phyloP scores from a whole-genome alignment of 2,888 invertebrate species.

The Drosophila algonquin region DNA sequence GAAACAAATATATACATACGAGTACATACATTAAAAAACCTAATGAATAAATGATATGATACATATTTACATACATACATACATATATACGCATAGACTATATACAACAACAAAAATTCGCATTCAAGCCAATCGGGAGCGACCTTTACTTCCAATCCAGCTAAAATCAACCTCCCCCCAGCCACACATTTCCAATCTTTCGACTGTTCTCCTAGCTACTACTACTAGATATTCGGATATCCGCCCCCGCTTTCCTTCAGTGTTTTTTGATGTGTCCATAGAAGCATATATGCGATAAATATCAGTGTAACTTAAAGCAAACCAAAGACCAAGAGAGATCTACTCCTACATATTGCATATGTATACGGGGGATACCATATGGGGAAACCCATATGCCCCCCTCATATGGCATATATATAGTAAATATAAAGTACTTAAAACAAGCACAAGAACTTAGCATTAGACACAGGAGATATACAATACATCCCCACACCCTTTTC shows the following conservation, averaged over 20 bases:
- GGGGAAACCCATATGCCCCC: slow-evolving; percentile 11
- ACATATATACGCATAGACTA: slow-evolving; percentile 54
- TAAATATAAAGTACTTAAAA: slow-evolving; percentile 25
- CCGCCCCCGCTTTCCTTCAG: slow-evolving; percentile 24
- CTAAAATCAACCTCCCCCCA: not conserved
- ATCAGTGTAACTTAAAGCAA: slow-evolving; percentile 46
- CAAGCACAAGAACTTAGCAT: slow-evolving; percentile 26
- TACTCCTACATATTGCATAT: slow-evolving; percentile 41
- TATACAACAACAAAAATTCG: slow-evolving; percentile 36
- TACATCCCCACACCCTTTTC: no score
- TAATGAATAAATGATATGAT: slow-evolving; percentile 46
- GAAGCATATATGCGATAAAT: slow-evolving; percentile 43
- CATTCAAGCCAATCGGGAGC: slow-evolving; percentile 45
- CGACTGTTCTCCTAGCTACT: slow-evolving; percentile 23
- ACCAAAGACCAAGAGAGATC: slow-evolving; percentile 48
- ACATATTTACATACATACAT: slow-evolving; percentile 40
- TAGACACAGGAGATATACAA: slow-evolving; percentile 22
- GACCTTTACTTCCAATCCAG: slow-evolving; percentile 38
- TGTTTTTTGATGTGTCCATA: slow-evolving; percentile 45
- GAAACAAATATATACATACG: slow-evolving; percentile 39
- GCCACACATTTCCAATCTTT: slow-evolving; percentile 5
- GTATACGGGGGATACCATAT: slow-evolving; percentile 2
- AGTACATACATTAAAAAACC: slow-evolving; percentile 18
- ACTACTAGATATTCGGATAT: slow-evolving; percentile 5
- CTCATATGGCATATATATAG: slow-evolving; percentile 6